Conservation (phyloP, 2,113 vertebrate species). For the Origma solitaria region DNA sequence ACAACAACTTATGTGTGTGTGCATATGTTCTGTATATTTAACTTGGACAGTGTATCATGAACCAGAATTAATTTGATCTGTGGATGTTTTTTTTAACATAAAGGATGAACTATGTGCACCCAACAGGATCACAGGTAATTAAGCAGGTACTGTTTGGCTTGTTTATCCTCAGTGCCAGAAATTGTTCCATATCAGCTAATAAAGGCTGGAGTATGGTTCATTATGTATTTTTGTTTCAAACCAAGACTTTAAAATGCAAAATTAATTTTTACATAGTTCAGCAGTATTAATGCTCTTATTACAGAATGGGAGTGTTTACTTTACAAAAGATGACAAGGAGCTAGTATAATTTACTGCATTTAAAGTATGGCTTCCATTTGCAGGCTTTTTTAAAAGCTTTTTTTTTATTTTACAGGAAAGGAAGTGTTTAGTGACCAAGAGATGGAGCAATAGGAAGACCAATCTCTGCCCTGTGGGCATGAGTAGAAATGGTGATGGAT, state of each 20-base stretch:
- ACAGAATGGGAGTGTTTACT: background rate
- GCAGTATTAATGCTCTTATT: background rate
- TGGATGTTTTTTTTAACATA: background rate
- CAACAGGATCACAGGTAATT: background rate
- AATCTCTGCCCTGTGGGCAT: background rate
- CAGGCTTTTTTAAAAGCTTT: background rate
- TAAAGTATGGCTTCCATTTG: background rate
- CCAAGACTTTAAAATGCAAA: background rate
- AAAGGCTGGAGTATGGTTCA: background rate
- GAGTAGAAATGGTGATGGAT: slow-evolving; percentile 26
- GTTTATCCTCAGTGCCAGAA: background rate
- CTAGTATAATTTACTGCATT: background rate
- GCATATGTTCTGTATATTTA: background rate
- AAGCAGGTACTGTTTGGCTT: background rate
- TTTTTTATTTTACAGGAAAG: background rate
- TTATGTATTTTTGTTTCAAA: background rate
- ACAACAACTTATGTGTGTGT: background rate
- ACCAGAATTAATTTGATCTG: background rate
- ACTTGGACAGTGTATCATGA: background rate
- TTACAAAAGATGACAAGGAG: background rate
- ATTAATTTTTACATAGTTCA: background rate
- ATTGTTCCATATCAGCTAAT: background rate
- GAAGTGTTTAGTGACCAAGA: background rate
- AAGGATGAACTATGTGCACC: background rate
- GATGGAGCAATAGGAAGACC: background rate